Percentiles rank a stretch among this genome's conserved stretches.
Conservation (phyloP, 2,797 vertebrate species). For the Prunella strophiata region DNA sequence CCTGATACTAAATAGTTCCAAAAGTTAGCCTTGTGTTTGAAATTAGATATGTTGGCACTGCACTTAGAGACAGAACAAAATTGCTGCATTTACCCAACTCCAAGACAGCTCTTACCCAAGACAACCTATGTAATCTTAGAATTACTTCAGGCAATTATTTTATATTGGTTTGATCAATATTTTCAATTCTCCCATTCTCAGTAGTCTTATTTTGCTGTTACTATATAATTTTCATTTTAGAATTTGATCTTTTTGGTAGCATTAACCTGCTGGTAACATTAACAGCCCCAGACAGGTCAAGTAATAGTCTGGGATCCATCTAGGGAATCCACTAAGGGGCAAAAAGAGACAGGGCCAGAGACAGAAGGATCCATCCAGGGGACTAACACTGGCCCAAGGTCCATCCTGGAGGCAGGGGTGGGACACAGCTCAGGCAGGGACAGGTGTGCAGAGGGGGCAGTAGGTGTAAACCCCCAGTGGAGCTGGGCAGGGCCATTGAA, state of each 20-base stretch:
- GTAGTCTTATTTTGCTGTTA: neutral
- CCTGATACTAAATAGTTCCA: neutral
- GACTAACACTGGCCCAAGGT: neutral
- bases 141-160: neutral
- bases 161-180: neutral
- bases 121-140: neutral
- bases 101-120: neutral
- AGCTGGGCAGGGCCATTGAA: neutral
- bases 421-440: neutral
- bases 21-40: neutral
- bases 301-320: neutral
- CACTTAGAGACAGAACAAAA: neutral
- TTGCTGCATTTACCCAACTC: neutral
- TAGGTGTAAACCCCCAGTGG: neutral
- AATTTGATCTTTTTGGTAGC: neutral
- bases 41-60: neutral
- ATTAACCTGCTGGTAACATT: neutral
- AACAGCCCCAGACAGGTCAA: neutral
- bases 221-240: neutral
- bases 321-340: neutral
- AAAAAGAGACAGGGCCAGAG: neutral
- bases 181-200: neutral
- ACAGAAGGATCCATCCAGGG: neutral
- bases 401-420: neutral
- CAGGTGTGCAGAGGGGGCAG: neutral